Evolutionary conservation across 2,888 invertebrate genomes (phyloP).

Genomic region (Phlogophora meticulosa): DNA sequence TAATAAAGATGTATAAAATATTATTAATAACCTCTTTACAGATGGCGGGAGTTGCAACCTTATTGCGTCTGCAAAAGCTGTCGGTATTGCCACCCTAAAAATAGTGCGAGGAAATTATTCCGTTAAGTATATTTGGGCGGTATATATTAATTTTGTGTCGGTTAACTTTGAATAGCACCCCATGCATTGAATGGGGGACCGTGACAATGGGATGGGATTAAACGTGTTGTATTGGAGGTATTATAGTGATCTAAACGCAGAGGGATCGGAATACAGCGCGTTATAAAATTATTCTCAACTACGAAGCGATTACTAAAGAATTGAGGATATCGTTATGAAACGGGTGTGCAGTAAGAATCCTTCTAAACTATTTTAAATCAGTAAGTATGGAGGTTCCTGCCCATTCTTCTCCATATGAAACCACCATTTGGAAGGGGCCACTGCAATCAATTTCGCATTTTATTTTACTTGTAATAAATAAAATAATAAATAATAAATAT

Average conservation of each 20-base stretch:
- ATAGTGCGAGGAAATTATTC: slow-evolving; percentile 76
- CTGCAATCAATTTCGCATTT: too few relatives aligned
- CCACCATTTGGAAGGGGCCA: too few relatives aligned
- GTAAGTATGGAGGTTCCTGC: too few relatives aligned
- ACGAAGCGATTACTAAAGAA: slow-evolving; percentile 6
- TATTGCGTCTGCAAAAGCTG: slow-evolving; percentile 67
- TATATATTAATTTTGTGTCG: slow-evolving; percentile 86
- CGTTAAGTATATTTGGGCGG: slow-evolving; percentile 86
- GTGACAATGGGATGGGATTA: slow-evolving; percentile 88
- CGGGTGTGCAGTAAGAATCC: too few relatives aligned
- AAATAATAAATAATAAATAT: too few relatives aligned
- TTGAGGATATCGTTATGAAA: slow-evolving; percentile 6
- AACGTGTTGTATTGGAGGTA: slow-evolving; percentile 86
- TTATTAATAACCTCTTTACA: slow-evolving; percentile 76
- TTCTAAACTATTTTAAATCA: too few relatives aligned
- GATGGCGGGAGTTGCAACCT: slow-evolving; percentile 69
- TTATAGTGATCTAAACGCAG: slow-evolving; percentile 82
- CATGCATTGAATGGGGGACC: slow-evolving; percentile 72
- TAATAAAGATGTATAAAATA: slow-evolving; percentile 79
- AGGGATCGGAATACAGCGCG: slow-evolving; percentile 63
- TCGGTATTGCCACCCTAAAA: slow-evolving; percentile 68
- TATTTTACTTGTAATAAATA: too few relatives aligned
- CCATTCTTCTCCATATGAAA: too few relatives aligned
- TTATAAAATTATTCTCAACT: slow-evolving; percentile 49
- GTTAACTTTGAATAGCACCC: slow-evolving; percentile 78